Evolutionary conservation across 2,797 vertebrate genomes (phyloP), one percentile per base, ranked within the genome.

Genomic region (Sphenopsis melanotis): DNA sequence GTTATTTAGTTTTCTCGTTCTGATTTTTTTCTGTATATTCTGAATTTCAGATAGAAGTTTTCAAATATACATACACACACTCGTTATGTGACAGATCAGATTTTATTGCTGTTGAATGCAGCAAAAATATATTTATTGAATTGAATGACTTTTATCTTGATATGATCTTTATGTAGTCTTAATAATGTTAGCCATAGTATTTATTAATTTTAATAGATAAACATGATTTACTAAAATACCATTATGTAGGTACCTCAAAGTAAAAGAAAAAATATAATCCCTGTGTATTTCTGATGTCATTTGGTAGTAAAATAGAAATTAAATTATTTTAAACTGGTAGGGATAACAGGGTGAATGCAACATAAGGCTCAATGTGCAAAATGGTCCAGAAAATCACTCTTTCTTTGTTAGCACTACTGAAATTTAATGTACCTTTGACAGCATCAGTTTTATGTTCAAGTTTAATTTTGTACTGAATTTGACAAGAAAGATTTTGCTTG

Each of bases 401-500:
- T 90, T 56, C 3, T 81, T 70, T 68, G 5, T 83, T 74, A 93
- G 22, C 23, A 91, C 65, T 46, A 86, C 69, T 88, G 82, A 92
- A 96, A 83, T 91, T 63, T 88, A 79, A 53, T 60, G 50, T 77
- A 50, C 50, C 29, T 87, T 82, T 90, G 61, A 32, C 34, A 49
- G 32, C 27, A 84, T 60, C 20, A 42, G 13, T 74, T 93, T 93
- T 65, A 59, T 61, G 32, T 37, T 81, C 47, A 93, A 77, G n/a
- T 91, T 59, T 86, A 49, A 7, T 70, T 87, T 72, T 72, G 24
- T 49, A 63, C 53, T 47, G 49, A 80, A 57, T 84, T 86, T 68
- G 34, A 83, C 50, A 90, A 89, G 69, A 64, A 88, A 90, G 56
- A 6, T 89, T 87, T 89, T 87, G 53, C 79, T 95, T 93, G 59